Evolutionary conservation across 2,888 invertebrate species (phyloP), one percentile per base, ranked within the genome.

Genomic region (Pecten maximus): DNA sequence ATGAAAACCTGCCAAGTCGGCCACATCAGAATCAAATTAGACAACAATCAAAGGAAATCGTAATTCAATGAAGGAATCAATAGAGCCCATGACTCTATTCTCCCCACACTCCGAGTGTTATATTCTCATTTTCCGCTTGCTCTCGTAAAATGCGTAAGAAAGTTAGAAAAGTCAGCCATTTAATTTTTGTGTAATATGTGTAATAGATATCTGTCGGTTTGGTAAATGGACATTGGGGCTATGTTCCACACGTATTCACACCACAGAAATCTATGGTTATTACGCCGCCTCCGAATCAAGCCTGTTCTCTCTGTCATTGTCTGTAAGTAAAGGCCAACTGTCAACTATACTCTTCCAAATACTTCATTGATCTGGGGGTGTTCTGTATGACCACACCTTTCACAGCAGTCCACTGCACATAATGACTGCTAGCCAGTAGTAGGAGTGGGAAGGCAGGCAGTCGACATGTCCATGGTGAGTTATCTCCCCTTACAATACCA

Each of bases 11-110:
- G 91, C 89, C 88, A 91, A 89, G 89, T 90, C 88, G 89, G 87
- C 89, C 91, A 90, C 90, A 90, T 88, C 91, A 89, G 90, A 90
- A 91, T 91, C 89, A 87, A 91, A 91, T 91, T 91, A 91, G 89
- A 88, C 60, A 89, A 91, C 90, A 90, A 91, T 91, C 91, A 91
- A 91, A 91, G 89, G 91, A 87, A 89, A 87, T 87, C 87, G 89
- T 91, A 91, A 91, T 91, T 91, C 44, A 91, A 91, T 91, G 89
- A 91, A 88, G 87, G 87, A 88, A 91, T 91, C 91, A 91, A 91
- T 91, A 91, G 88, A n/a, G 35, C 74, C 10, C 74, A 74, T 35
- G 23, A 35, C 74, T 74, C 28, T 89, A 87, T 89, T 60, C 40
- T 87, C 87, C 40, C 48, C 88, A 89, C 88, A 89, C 88, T 89